phyloP scores from a whole-genome alignment of 2,888 invertebrate genomes.

The Acleris emargana region DNA sequence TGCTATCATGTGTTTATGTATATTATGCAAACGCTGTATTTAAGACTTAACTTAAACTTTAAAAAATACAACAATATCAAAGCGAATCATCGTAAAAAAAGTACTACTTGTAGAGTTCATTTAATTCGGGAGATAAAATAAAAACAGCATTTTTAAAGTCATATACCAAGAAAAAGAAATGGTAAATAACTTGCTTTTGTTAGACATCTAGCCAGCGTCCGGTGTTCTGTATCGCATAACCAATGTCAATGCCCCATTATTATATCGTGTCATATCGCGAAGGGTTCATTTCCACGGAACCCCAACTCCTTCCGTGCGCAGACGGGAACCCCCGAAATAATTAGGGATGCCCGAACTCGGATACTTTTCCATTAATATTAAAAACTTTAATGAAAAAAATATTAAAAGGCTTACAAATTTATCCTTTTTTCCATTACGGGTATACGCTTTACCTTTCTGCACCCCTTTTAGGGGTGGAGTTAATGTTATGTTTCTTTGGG shows the following conservation, averaged over 20 bases:
- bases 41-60: too few relatives aligned
- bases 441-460: slow-evolving; percentile 1
- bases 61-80: too few relatives aligned
- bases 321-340: slow-evolving; percentile 73
- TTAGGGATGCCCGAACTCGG: slow-evolving; percentile 65
- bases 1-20: too few relatives aligned
- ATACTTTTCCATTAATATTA: slow-evolving; percentile 79
- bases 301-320: slow-evolving; percentile 50
- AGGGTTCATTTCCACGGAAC: slow-evolving; percentile 9
- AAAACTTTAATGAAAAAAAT: slow-evolving; percentile 84
- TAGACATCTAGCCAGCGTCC: background rate
- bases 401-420: slow-evolving; percentile 78
- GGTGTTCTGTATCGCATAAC: background rate
- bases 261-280: background rate
- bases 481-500: slow-evolving; percentile 2
- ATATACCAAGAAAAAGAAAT: background rate
- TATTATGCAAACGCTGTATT: too few relatives aligned
- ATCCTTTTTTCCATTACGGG: slow-evolving; percentile 79
- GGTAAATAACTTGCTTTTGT: too few relatives aligned
- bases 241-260: background rate
- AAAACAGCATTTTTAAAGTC: too few relatives aligned
- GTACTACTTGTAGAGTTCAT: too few relatives aligned
- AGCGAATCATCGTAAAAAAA: too few relatives aligned
- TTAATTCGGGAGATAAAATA: too few relatives aligned
- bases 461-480: slow-evolving; percentile 2